These are phyloP conservation scores for Liposcelis brunnea DNA, from an alignment of 2,888 invertebrate genomes.

Conservation along the genomic window DNA sequence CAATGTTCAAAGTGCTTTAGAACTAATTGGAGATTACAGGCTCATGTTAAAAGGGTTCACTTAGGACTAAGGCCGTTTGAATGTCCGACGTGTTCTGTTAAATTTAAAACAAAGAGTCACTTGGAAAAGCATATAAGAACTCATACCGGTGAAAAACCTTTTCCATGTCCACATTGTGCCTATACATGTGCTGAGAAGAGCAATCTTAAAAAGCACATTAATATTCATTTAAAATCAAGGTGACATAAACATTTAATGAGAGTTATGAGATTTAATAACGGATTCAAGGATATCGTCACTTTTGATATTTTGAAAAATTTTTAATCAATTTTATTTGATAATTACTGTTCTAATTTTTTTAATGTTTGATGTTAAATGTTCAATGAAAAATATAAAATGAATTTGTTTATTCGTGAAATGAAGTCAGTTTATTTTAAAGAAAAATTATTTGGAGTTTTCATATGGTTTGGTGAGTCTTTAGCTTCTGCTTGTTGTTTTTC, in stretches of 20 bases:
- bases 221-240: conserved; percentile 13
- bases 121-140: conserved; percentile 17
- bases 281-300: no score
- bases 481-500: no score
- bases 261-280: no score
- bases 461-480: no score
- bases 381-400: no score
- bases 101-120: conserved; percentile 13
- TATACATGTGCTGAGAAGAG: conserved; percentile 18
- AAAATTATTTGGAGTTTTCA: no score
- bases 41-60: conserved; percentile 18
- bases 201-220: conserved; percentile 18
- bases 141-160: conserved; percentile 19
- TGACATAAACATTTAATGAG: not conserved
- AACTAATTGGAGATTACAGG: conserved; percentile 16
- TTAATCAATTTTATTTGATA: no score
- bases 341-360: no score
- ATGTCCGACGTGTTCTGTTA: not conserved
- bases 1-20: conserved; percentile 18
- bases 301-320: no score
- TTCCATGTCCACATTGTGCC: conserved; percentile 16
- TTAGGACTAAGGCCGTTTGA: conserved; percentile 8
- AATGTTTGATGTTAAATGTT: no score
- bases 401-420: no score
- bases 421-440: no score